Percentiles rank a stretch among this genome's conserved stretches.
These are phyloP conservation scores for Vanessa atalanta DNA, from an alignment of 1,140 invertebrate genomes.

Conservation along the genomic window DNA sequence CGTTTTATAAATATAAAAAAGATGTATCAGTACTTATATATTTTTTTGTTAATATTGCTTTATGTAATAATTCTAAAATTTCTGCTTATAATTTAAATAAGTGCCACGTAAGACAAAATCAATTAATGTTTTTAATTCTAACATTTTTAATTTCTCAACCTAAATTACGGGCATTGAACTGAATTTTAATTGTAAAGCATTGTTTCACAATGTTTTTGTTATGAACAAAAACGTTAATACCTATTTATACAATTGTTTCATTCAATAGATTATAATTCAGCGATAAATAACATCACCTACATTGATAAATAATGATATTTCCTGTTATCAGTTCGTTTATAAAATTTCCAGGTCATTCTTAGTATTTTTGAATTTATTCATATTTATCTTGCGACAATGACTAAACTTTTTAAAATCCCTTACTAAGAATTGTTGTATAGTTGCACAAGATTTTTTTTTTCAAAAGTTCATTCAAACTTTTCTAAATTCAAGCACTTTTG, in stretches of 20 bases:
- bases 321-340: not conserved
- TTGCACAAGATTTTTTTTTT: no score
- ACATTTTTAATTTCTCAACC: slow-evolving; percentile 13
- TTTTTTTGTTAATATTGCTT: no score
- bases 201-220: slow-evolving; percentile 30
- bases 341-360: not conserved
- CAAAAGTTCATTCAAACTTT: no score
- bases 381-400: not conserved
- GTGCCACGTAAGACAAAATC: not conserved
- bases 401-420: not conserved
- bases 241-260: slow-evolving; percentile 21
- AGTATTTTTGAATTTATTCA: not conserved
- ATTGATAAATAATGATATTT: not conserved
- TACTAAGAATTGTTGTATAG: no score
- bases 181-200: slow-evolving; percentile 3
- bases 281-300: not conserved
- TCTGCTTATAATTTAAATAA: not conserved
- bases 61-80: not conserved
- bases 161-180: slow-evolving; percentile 32
- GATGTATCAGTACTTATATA: no score
- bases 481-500: no score
- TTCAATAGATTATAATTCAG: slow-evolving; percentile 22
- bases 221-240: not conserved
- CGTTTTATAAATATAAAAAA: no score
- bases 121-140: not conserved